Evolutionary conservation across 2,888 invertebrate species (phyloP), one percentile per base, ranked within the genome.

Genomic region (Habroteleia sp.): DNA sequence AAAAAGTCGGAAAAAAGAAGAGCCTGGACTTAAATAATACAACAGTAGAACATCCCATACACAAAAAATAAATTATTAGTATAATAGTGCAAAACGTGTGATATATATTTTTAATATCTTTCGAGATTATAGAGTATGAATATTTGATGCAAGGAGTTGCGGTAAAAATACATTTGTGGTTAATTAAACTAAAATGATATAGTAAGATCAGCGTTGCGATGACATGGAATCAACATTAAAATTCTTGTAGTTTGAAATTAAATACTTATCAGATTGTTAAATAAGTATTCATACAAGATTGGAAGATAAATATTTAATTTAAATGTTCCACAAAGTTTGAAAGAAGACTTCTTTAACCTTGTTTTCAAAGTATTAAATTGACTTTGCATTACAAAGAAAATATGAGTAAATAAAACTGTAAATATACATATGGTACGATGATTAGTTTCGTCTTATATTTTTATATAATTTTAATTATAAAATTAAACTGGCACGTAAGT

Each of bases 251-350:
- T 41, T 50, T 16, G 7, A 39, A 50, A 50, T 63, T 50, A 50
- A 63, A 63, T 63, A 41, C 13, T 63, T 41, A 63, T 42, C 50
- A 41, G 33, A 63, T 52, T 44, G 37, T 17, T 7, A 37, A 1
- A 39, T 48, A 60, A 46, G 37, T 46, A 48, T 25, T 46, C 60
- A 37, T 48, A 20, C 13, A 46, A 60, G 46, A 60, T 46, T 29
- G 60, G 39, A 60, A 37, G 46, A 60, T 60, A 60, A 60, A 60
- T 39, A 17, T 29, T 48, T 46, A 16, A 60, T 60, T 60, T 46
- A 27, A 48, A 60, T 48, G 39, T 48, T 37, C 35, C 0, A 10
- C 5, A 44, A 42, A 33, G 31, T 58, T 58, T 58, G 6, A 44
- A 35, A 23, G 41, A 4, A 17, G 41, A 8, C 11, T 56, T 20